Evolutionary conservation across 2,797 vertebrate genomes (phyloP).

Genomic region (Gallinago stenura): DNA sequence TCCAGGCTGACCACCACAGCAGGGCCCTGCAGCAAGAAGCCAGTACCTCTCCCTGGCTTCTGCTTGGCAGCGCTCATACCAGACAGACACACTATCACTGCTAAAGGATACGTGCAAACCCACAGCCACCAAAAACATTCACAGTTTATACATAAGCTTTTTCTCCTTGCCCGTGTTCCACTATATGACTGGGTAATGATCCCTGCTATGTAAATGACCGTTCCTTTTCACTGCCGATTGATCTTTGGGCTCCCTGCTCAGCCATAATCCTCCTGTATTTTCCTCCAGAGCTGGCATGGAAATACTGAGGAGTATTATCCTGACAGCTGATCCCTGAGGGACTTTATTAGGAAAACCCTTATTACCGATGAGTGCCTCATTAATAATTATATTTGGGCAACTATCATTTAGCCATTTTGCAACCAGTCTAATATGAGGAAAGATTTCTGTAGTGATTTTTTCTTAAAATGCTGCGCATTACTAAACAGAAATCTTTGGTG

Average conservation of each 20-base stretch:
- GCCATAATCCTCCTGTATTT: neutral
- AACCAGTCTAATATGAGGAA: neutral
- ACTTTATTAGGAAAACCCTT: neutral
- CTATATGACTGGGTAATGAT: neutral
- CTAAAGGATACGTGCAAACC: fast-evolving
- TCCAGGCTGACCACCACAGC: neutral
- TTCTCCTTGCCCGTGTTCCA: neutral
- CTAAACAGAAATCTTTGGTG: neutral
- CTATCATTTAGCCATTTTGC: neutral
- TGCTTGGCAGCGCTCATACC: neutral
- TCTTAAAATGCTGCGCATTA: neutral
- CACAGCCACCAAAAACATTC: neutral
- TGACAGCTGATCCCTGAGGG: neutral
- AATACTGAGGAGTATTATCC: neutral
- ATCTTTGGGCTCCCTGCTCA: neutral
- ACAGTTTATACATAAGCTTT: neutral
- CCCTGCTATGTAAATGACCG: fast-evolving
- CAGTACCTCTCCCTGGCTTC: neutral
- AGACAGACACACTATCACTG: fast-evolving
- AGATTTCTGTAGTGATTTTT: neutral
- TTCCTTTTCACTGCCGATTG: neutral
- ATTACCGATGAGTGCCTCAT: neutral
- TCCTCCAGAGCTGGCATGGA: neutral
- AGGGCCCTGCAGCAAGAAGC: neutral
- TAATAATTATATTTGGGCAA: neutral